Base-by-base conservation (phyloP, 2,888 invertebrate species). In the Apodemia duryi region DNA sequence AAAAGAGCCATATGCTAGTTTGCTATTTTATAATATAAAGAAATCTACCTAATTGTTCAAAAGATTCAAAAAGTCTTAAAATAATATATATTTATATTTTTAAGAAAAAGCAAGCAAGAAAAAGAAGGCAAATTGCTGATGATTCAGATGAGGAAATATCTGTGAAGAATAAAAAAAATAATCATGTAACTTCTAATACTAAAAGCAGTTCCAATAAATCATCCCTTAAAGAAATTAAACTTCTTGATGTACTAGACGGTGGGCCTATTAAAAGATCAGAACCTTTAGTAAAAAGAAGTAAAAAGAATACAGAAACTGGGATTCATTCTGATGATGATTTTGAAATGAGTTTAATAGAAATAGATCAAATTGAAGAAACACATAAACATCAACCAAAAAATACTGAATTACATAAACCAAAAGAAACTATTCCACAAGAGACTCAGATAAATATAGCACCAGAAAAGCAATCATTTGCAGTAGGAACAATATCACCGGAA, bases 291-390 rank as follows among this genome's bases (percentile, higher is more conserved):
- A 89, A 79, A 77, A 93, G 84, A 81, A 78, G 71, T 74, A 88
- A 82, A 76, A 92, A 83, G 75, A 81, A 81, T 43, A 91, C 89
- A 41, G 91, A 91, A 76, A 79, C 82, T n/a, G 88, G 94, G 41
- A 92, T 94, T 72, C 95, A 95, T 78, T 92, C 93, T 74, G 93
- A 95, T 85, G 94, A 94, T 43, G 94, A 95, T 66, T 96, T 97
- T 83, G 94, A 94, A 75, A 92, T 93, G 73, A 95, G 95, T 28
- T 83, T 96, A 21, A 77, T 93, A 69, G 93, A 95, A 77, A 81
- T 96, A 67, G 96, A 96, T 84, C 93, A 92, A 72, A 77, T 84
- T 64, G 73, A 60, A 71, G 73, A 62, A 61, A 67, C 65, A 64
- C 63, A 61, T 67, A 61, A 69, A 63, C 29, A 63, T 21, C 67